Evolutionary conservation across 2,888 invertebrate genomes (phyloP).

Genomic region (Sarcophaga subvicina): DNA sequence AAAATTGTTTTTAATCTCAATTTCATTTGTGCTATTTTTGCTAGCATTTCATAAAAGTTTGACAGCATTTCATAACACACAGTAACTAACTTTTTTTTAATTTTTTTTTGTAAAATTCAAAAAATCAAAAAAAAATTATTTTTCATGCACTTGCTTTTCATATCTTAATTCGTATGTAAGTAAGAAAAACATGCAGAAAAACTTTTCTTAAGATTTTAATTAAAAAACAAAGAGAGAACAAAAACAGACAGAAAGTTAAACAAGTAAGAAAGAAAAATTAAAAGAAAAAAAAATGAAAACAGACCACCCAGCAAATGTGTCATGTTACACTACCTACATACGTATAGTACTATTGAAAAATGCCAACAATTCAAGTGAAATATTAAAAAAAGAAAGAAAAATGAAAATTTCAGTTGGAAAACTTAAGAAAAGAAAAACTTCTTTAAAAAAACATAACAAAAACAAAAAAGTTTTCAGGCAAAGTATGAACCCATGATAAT

Average conservation of each 20-base stretch:
- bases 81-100: too few species aligned
- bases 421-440: neutral
- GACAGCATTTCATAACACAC: conserved; percentile 12
- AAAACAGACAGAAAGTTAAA: neutral
- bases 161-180: neutral
- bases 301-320: neutral
- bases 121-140: neutral
- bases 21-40: too few species aligned
- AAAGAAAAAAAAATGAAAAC: neutral
- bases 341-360: neutral
- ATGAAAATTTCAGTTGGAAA: neutral
- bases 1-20: too few species aligned
- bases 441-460: neutral
- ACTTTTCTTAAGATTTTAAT: conserved; percentile 54
- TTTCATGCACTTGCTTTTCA: neutral
- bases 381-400: too few species aligned
- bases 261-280: conserved; percentile 22
- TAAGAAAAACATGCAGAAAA: conserved; percentile 7
- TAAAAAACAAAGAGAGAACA: conserved; percentile 24
- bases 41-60: neutral
- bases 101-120: too few species aligned
- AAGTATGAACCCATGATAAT: neutral
- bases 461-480: neutral
- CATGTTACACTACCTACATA: neutral
- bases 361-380: too few species aligned